Conservation (phyloP, 2,888 invertebrate species). For the Tetramorium bicarinatum region DNA sequence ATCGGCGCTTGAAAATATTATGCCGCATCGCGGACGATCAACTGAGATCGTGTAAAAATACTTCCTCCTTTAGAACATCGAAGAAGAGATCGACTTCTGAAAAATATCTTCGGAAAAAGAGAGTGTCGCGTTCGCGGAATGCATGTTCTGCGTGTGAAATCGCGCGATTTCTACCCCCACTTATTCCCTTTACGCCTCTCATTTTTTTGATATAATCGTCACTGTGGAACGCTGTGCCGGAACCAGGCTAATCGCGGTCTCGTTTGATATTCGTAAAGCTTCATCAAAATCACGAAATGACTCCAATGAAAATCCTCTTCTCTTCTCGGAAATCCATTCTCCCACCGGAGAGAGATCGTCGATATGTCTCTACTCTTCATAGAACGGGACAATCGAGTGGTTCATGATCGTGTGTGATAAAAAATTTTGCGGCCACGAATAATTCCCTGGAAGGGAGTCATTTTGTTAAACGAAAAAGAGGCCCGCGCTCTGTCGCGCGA, state of each 20-base stretch:
- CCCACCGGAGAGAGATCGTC: conserved; percentile 25
- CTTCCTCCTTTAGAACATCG: conserved; percentile 61
- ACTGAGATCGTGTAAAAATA: conserved; percentile 77
- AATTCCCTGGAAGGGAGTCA: conserved; percentile 11
- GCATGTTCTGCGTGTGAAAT: conserved; percentile 30
- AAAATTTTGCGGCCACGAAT: conserved; percentile 19
- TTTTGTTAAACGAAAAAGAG: conserved; percentile 35
- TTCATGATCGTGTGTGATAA: conserved; percentile 25
- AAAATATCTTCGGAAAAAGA: conserved; percentile 49
- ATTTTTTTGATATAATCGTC: conserved; percentile 56
- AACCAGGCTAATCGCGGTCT: conserved; percentile 54
- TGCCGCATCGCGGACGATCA: conserved; percentile 42
- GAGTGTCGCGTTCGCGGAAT: conserved; percentile 45
- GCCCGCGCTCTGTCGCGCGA: conserved; percentile 26
- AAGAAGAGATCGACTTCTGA: conserved; percentile 43
- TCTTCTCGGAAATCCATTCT: not conserved
- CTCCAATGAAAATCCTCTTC: not conserved
- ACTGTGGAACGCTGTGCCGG: conserved; percentile 43
- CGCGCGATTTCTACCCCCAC: conserved; percentile 12
- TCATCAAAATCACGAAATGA: conserved; percentile 24
- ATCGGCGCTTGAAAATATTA: conserved; percentile 62
- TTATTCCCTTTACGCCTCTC: conserved; percentile 19
- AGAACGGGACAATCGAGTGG: conserved; percentile 22
- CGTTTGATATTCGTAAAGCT: conserved; percentile 20
- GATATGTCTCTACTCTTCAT: conserved; percentile 51